Conservation (phyloP, 2,797 vertebrate genomes). For the Peromyscus melanophrys region DNA sequence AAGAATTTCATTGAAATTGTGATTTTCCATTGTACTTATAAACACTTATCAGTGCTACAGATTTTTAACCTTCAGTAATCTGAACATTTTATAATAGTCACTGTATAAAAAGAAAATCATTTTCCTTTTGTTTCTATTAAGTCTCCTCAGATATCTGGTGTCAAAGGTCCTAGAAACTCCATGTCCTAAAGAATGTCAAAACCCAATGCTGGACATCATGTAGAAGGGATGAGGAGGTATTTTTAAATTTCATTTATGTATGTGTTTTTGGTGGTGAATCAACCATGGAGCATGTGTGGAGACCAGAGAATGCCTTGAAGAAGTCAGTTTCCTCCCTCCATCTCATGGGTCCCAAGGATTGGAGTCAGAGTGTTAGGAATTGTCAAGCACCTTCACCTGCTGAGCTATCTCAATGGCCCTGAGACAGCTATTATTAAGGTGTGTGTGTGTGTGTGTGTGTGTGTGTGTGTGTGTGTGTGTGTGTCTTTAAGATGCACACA, state of each 20-base stretch:
- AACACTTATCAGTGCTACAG: not conserved
- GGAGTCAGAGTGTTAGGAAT: not conserved
- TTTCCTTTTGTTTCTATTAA: not conserved
- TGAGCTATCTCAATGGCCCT: not conserved
- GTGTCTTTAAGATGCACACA: constrained; percentile 29
- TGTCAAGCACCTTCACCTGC: not conserved
- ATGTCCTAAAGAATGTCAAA: not conserved
- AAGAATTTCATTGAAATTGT: constrained; percentile 40
- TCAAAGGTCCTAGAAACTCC: not conserved
- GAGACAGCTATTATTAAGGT: not conserved
- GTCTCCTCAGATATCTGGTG: not conserved
- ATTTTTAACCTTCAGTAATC: not conserved
- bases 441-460: not conserved
- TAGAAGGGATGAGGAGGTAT: too few relatives aligned
- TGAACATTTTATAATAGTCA: constrained; percentile 42
- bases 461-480: not conserved
- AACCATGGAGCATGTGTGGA: not conserved
- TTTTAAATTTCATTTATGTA: not conserved
- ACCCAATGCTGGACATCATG: not conserved
- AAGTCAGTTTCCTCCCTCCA: not conserved
- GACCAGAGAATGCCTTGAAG: not conserved
- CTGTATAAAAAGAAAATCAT: not conserved
- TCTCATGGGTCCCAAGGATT: not conserved
- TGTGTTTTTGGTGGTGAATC: not conserved
- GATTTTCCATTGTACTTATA: not conserved